Evolutionary conservation across 2,888 invertebrate genomes (phyloP), one percentile per base, ranked within the genome.

Genomic region (Ctenicera cuprea): DNA sequence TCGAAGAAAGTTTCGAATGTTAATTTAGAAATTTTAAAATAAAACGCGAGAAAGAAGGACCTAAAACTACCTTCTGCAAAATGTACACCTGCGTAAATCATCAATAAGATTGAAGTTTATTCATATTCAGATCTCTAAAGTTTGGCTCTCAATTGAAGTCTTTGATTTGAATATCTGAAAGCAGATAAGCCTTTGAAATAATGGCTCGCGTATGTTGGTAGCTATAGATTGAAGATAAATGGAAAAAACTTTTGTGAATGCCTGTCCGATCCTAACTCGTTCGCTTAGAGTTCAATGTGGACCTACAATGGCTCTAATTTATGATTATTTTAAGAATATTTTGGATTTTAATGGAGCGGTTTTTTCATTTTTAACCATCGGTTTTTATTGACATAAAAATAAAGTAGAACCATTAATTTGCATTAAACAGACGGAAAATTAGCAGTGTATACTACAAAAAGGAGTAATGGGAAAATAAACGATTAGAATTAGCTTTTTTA

Each of bases 141-240:
- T 76, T 76, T 73, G 73, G 76, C 63, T 71, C 70, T 76, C 76
- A 76, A 76, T 76, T 76, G 76, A 73, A 76, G 71, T 71, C 76
- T 76, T 76, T 76, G 73, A 76, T 76, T 76, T 76, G 73, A 76
- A 76, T 76, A 76, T 76, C 71, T 76, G 73, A 76, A 76, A 76
- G 71, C 70, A 76, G 76, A 76, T 76, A 76, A 76, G 76, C 68
- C 70, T 73, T 75, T 76, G 76, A 76, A 76, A 76, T 76, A 76
- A 76, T 76, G 57, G 73, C 59, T 66, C 54, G 76, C 76, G 76
- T 76, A 76, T 73, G 73, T 71, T 73, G 73, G 75, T 73, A 73
- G 76, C 75, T 73, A 69, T 73, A 78, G 76, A 76, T 76, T 69
- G 54, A 74, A 78, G 78, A 78, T 78, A 78, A 78, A 78, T 78